These are phyloP conservation scores for Notothenia rossii DNA, from an alignment of 2,113 vertebrate genomes.

Conservation along the genomic window DNA sequence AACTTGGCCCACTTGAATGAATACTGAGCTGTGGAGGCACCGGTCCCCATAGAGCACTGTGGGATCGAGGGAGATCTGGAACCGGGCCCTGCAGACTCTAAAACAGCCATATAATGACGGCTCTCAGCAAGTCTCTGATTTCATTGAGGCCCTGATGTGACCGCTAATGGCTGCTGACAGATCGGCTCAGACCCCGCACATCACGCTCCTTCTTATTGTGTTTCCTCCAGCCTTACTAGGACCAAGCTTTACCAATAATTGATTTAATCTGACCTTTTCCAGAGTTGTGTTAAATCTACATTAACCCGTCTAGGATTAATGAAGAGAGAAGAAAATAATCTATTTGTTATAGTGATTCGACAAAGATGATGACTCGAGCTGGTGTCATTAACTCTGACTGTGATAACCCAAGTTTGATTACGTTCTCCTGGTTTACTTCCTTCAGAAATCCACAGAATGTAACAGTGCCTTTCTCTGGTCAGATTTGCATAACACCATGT, in stretches of 20 bases:
- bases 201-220: slow-evolving; percentile 61
- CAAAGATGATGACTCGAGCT: slow-evolving; percentile 37
- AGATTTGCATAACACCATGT: slow-evolving; percentile 42
- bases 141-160: slow-evolving; percentile 80
- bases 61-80: slow-evolving; percentile 58
- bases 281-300: slow-evolving; percentile 72
- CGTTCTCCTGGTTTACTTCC: slow-evolving; percentile 21
- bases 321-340: slow-evolving; percentile 56
- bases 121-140: slow-evolving; percentile 77
- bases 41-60: slow-evolving; percentile 48
- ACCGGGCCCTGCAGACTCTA: slow-evolving; percentile 61
- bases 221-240: slow-evolving; percentile 39
- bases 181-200: slow-evolving; percentile 61
- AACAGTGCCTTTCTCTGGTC: slow-evolving; percentile 39
- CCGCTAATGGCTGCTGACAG: slow-evolving; percentile 80
- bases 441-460: slow-evolving; percentile 33
- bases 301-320: slow-evolving; percentile 71
- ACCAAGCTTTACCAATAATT: slow-evolving; percentile 62
- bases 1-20: slow-evolving; percentile 53
- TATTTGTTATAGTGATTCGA: slow-evolving; percentile 61
- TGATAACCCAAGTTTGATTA: slow-evolving; percentile 5
- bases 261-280: slow-evolving; percentile 79
- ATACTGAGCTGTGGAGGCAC: slow-evolving; percentile 30
- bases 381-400: slow-evolving; percentile 23
- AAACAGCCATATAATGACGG: slow-evolving; percentile 72